Percentiles rank a stretch among this genome's conserved stretches.
Evolutionary conservation across 1,140 invertebrate species (phyloP).

Genomic region (Tetranychus cinnabarinus): DNA sequence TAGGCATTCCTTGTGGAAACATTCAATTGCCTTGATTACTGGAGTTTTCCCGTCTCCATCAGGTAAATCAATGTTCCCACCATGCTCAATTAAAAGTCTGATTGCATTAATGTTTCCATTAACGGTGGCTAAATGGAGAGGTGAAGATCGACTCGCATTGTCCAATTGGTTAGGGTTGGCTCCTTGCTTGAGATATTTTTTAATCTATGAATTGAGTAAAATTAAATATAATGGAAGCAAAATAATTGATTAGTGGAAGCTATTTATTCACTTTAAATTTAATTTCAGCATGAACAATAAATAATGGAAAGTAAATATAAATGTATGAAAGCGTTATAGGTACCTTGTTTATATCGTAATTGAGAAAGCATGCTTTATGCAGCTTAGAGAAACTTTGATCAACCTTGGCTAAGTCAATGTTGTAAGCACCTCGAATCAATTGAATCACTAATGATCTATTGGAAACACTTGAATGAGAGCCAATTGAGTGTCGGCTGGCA

Average conservation of each 20-base stretch:
- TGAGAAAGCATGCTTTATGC: conserved; percentile 7
- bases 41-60: conserved; percentile 24
- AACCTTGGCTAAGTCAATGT: conserved; percentile 9
- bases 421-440: conserved; percentile 8
- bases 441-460: neutral
- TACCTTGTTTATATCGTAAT: conserved; percentile 5
- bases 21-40: conserved; percentile 21
- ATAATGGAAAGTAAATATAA: no score
- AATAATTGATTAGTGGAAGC: no score
- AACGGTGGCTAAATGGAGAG: conserved; percentile 52
- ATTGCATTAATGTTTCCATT: conserved; percentile 47
- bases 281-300: no score
- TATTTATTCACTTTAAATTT: no score
- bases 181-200: conserved; percentile 11
- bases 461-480: neutral
- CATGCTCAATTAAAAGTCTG: conserved; percentile 40
- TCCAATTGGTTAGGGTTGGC: conserved; percentile 22
- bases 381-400: conserved; percentile 9
- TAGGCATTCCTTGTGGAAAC: conserved; percentile 20
- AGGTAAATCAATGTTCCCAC: conserved; percentile 31
- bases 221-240: no score
- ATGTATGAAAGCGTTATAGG: neutral
- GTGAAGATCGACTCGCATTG: conserved; percentile 22
- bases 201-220: neutral
- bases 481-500: neutral